Conservation (phyloP, 2,797 vertebrate genomes). For the Botia kubotai region DNA sequence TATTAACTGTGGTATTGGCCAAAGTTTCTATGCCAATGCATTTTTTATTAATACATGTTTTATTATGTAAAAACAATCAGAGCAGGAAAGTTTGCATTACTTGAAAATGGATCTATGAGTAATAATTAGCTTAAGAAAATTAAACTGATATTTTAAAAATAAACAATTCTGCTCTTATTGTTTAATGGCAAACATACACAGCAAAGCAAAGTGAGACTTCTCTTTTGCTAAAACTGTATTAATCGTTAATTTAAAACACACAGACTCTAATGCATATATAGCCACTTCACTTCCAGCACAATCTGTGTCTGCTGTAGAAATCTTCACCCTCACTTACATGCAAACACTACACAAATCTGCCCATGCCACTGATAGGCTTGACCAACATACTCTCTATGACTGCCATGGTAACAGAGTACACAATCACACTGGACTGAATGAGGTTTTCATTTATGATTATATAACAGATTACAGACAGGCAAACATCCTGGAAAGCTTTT, state of each 20-base stretch:
- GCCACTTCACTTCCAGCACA: background rate
- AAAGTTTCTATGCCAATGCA: background rate
- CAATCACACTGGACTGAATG: conserved; percentile 21
- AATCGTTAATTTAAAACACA: background rate
- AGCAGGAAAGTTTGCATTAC: background rate
- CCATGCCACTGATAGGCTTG: background rate
- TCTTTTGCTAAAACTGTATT: background rate
- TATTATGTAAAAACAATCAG: background rate
- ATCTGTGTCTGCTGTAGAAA: conserved; percentile 3
- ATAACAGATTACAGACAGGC: background rate
- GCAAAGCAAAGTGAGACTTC: background rate
- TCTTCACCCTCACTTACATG: conserved; percentile 15
- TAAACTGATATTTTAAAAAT: background rate
- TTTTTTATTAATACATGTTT: background rate
- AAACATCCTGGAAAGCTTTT: background rate
- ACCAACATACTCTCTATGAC: background rate
- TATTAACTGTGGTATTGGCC: background rate
- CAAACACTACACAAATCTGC: conserved; percentile 42
- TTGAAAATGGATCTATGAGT: background rate
- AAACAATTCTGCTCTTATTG: background rate
- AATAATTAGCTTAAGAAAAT: conserved; percentile 5
- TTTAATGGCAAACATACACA: conserved; percentile 17
- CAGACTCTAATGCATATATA: background rate
- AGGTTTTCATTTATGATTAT: conserved; percentile 59
- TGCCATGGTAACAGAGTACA: conserved; percentile 18